Evolutionary conservation across 2,113 vertebrate species (phyloP), one percentile per base, ranked within the genome.

Genomic region (Thymallus thymallus): DNA sequence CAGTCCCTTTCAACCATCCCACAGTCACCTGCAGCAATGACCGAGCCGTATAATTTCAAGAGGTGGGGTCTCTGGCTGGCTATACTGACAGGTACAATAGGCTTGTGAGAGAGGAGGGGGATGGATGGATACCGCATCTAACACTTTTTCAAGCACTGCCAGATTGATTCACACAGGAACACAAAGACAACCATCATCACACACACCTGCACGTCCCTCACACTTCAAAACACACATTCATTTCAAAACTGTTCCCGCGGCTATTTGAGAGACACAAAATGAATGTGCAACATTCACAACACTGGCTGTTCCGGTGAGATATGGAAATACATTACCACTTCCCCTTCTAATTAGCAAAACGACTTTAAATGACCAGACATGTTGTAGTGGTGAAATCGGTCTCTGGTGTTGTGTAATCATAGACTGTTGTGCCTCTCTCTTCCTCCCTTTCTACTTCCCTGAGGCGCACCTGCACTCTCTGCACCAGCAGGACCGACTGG

Each of bases 401-500:
- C n/a, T 60, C n/a, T 60, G 56, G 48, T 51, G 48, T 51, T 60
- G n/a, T 22, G n/a, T 5, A 60, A 51, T 51, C 56, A 20, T 22
- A n/a, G 16, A 22, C 18, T 3, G 13, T 60, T 16, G 12, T 22
- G 12, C 16, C n/a, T 22, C 56, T 60, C n/a, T 7, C 56, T 23
- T 60, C 51, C 18, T 9, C 7, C 48, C 4, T 18, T 51, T 18
- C 3, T 18, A 14, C 5, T 4, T 3, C 48, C 48, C 6, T 22
- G 9, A 41, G 35, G 35, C 35, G 7, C 35, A 99, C 97, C 94
- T 99, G 97, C 82, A 99, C 97, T 81, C 97, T 94, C n/a, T 97
- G 96, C 72, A 99, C 95, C 88, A 98, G 83, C 84, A 96, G 91
- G 85, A 96, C 90, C 2, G 97, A 94, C 90, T 98, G 95, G 55